Conservation (phyloP, 1,140 invertebrate species). For the Ridgeia piscesae region DNA sequence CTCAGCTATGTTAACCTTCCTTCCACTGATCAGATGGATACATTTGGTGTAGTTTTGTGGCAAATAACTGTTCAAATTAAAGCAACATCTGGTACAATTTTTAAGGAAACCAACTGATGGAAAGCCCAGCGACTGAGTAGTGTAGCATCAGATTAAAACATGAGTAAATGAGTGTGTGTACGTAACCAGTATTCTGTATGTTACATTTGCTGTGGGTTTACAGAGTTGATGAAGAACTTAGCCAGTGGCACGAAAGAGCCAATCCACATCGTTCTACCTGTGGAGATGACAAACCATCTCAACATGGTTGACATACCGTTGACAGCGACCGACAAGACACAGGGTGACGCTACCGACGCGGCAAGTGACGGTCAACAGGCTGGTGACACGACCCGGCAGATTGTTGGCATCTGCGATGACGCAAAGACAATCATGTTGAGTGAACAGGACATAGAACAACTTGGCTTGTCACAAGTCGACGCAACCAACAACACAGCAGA, state of each 20-base stretch:
- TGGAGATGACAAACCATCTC: not conserved
- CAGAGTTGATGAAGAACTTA: not conserved
- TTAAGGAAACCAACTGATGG: too few species aligned
- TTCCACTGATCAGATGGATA: too few species aligned
- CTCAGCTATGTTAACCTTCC: too few species aligned
- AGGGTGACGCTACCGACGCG: not conserved
- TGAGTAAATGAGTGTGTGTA: not conserved
- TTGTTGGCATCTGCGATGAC: not conserved
- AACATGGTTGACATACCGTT: not conserved
- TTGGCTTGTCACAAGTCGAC: not conserved
- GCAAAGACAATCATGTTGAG: not conserved
- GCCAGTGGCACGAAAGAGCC: not conserved
- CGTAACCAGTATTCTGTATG: not conserved
- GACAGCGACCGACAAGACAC: not conserved
- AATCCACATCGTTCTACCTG: not conserved
- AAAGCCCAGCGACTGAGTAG: too few species aligned
- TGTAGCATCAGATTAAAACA: too few species aligned
- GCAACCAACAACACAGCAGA: not conserved
- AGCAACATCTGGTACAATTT: too few species aligned
- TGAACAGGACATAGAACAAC: not conserved
- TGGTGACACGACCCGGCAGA: not conserved
- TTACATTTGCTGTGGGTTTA: conserved; percentile 1
- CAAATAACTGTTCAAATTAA: too few species aligned
- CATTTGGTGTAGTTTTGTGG: too few species aligned
- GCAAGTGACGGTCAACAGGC: not conserved